Evolutionary conservation across 2,113 vertebrate species (phyloP).

Genomic region (Perca fluviatilis): DNA sequence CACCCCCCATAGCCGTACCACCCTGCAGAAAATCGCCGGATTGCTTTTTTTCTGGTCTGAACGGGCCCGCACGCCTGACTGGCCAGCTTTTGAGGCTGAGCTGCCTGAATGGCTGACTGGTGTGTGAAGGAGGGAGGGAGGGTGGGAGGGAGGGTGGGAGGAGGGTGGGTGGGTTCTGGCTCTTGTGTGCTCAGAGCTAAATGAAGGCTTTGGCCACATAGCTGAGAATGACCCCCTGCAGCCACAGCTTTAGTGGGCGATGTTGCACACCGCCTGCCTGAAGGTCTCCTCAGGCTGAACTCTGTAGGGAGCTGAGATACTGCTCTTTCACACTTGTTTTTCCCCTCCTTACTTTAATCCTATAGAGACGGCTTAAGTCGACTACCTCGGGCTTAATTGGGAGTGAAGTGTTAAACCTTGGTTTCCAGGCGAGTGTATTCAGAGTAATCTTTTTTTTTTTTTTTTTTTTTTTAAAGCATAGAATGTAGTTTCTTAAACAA

Average conservation of each 20-base stretch:
- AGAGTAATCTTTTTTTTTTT: too few species aligned
- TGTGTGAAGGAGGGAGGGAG: not conserved
- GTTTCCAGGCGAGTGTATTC: constrained; percentile 20
- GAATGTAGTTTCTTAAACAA: not conserved
- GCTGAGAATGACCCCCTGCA: constrained; percentile 46
- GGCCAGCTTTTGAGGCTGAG: constrained; percentile 30
- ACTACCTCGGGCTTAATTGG: constrained; percentile 52
- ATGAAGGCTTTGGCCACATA: constrained; percentile 42
- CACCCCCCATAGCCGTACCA: too few species aligned
- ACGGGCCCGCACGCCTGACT: constrained; percentile 12
- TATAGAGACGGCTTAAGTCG: constrained; percentile 43
- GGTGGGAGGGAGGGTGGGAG: not conserved
- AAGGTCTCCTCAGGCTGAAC: constrained; percentile 29
- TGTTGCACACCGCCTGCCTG: constrained; percentile 16
- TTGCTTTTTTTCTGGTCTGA: too few species aligned
- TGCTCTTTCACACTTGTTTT: constrained; percentile 54
- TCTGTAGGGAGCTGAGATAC: constrained; percentile 35
- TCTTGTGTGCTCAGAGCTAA: constrained; percentile 36
- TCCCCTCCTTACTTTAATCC: constrained; percentile 37
- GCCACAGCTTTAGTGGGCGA: constrained; percentile 1
- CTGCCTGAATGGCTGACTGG: constrained; percentile 34
- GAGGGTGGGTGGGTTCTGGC: not conserved
- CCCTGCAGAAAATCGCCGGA: too few species aligned
- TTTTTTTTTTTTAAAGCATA: too few species aligned
- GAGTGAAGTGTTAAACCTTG: constrained; percentile 44